These are phyloP conservation scores for Heliconius ismenius DNA, from an alignment of 2,888 invertebrate genomes.

Conservation along the genomic window DNA sequence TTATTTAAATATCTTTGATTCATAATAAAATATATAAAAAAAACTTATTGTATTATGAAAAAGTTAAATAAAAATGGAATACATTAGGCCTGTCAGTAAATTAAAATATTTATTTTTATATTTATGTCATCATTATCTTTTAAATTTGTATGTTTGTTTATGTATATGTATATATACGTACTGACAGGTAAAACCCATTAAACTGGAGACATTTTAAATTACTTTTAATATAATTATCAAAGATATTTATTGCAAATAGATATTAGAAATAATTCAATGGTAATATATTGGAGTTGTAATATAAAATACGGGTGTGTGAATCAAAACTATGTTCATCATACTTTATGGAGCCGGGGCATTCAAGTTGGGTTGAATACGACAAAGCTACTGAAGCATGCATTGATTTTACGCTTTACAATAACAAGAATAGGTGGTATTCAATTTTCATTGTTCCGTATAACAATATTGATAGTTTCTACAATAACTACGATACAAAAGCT, in stretches of 20 bases:
- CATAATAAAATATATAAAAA: neutral
- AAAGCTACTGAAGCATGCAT: constrained; percentile 50
- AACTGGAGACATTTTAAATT: neutral
- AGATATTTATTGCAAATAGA: neutral
- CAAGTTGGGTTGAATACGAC: constrained; percentile 49
- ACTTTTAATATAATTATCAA: neutral
- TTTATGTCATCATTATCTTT: neutral
- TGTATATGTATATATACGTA: neutral
- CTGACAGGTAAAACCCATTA: constrained; percentile 5
- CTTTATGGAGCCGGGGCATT: constrained; percentile 44
- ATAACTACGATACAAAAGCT: constrained; percentile 76
- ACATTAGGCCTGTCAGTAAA: constrained; percentile 18
- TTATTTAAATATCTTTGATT: neutral
- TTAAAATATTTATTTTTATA: neutral
- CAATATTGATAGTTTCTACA: constrained; percentile 57
- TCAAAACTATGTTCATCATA: constrained; percentile 23
- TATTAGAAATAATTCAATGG: neutral
- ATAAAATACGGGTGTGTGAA: constrained; percentile 17
- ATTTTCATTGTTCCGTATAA: constrained; percentile 52
- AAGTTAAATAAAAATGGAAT: neutral
- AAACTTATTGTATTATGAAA: neutral
- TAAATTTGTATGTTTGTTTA: neutral
- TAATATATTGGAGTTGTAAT: constrained; percentile 6
- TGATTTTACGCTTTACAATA: constrained; percentile 51
- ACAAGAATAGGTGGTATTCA: constrained; percentile 50